Base-by-base conservation (phyloP, 2,888 invertebrate genomes). In the Drosophila setosimentum region DNA sequence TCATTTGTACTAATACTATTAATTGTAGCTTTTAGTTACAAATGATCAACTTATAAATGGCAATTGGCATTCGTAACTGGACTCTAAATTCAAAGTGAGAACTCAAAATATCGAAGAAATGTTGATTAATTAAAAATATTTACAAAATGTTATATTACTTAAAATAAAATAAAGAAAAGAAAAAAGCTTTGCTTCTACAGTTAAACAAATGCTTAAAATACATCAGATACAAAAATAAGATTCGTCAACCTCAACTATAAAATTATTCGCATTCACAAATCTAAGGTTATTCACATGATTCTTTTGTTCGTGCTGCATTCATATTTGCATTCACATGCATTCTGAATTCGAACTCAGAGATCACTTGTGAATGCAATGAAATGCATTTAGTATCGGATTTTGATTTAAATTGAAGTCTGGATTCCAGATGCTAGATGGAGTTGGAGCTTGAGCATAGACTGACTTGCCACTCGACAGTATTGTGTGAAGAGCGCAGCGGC, bases 231-330 rank as follows among this genome's bases (percentile, higher is more conserved):
- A 45, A 45, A 24, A 16, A 8, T 1, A 29, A 29, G 10, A 27
- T 40, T 49, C 16, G n/a, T 8, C n/a, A 48, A 55, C 7, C 29
- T 55, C 2, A 21, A 49, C n/a, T n/a, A 11, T 21, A 49, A 40
- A 3, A 13, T 0, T 24, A 18, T 8, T 24, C 3, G 21, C 8
- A 50, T 18, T 13, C 50, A 21, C 24, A 53, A 24, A 37, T 30
- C 42, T 42, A 45, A 72, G 73, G 75, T 66, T 77, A 55, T 77
- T 75, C 62, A 73, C 74, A 71, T 60, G 70, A 60, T 50, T 60
- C 60, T 49, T 60, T 74, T 50, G 49, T 45, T 27, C 53, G n/a
- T 27, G 48, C 53, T 48, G 53, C 48, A 68, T 45, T 49, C 59
- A 60, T 35, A 57, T 57, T 57, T 69, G 61, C 66, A 73, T 74